Base-by-base conservation (phyloP, 2,797 vertebrate species). In the Anomalospiza imberbis region DNA sequence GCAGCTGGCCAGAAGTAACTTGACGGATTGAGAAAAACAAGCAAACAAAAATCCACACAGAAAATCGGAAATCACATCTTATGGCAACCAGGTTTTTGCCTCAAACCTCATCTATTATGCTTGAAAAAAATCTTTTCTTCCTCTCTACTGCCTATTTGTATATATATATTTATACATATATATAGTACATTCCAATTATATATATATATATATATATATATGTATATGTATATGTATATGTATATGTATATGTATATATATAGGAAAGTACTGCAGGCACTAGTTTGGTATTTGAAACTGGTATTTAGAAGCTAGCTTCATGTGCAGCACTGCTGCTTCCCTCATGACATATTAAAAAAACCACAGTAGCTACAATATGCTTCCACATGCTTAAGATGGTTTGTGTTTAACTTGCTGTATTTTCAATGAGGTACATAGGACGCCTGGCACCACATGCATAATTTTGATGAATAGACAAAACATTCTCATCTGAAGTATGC, bases 391-490 rank as follows among this genome's bases (percentile, higher is more conserved):
- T 91, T 79, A 89, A 91, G 72, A 91, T 86, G 68, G 91, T 83
- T 94, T 92, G 75, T 92, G 72, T 95, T 95, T 95, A 88, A 93
- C 84, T 96, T 75, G 55, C 88, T 92, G 21, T 84, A 94, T 96
- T 96, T 96, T 90, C 92, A 95, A 88, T 95, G 89, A 96, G 68
- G 85, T 94, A 84, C 67, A 88, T 96, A 67, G 28, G 71, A 85
- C 61, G 54, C 83, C 88, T 93, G 92, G 85, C 71, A 79, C 70
- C 66, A 79, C 53, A 96, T 77, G 89, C 84, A 95, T 96, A 97
- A 95, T 95, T 61, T 67, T 94, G 88, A 93, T 96, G 85, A 96
- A 94, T 80, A 85, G 70, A 85, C 84, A 89, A 85, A 71, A 78
- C 70, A 83, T 47, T 40, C 74, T 89, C 91, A 75, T 94, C 40